Conservation (phyloP, 2,888 invertebrate genomes). For the Caenorhabditis sulstoni region DNA sequence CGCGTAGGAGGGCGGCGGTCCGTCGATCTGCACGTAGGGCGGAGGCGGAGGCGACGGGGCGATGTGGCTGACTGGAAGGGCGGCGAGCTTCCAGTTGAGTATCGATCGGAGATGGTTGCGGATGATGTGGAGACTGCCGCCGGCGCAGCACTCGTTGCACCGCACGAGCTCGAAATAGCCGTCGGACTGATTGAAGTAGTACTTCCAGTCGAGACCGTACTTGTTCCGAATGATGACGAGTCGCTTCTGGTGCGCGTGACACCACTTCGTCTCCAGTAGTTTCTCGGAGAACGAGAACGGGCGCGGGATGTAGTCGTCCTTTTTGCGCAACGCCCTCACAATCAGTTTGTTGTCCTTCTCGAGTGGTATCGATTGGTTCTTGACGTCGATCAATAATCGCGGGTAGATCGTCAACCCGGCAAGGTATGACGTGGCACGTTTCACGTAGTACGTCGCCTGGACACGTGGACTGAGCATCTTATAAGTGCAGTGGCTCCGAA, state of each 20-base stretch:
- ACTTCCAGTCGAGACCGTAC: conserved; percentile 3
- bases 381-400: neutral
- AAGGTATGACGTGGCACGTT: neutral
- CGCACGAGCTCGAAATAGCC: neutral
- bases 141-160: neutral
- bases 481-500: neutral
- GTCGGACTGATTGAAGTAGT: neutral
- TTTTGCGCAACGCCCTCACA: neutral
- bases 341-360: neutral
- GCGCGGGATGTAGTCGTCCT: neutral
- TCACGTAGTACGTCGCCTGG: neutral
- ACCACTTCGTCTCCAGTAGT: neutral
- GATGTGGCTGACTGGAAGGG: neutral
- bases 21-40: neutral
- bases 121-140: neutral
- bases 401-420: neutral
- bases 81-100: neutral
- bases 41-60: neutral
- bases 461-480: neutral
- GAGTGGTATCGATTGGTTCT: neutral
- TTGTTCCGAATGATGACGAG: neutral
- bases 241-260: neutral
- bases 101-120: neutral
- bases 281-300: neutral
- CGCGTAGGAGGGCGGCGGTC: neutral